Conservation (phyloP, 2,888 invertebrate genomes). For the Perizoma affinitatum region DNA sequence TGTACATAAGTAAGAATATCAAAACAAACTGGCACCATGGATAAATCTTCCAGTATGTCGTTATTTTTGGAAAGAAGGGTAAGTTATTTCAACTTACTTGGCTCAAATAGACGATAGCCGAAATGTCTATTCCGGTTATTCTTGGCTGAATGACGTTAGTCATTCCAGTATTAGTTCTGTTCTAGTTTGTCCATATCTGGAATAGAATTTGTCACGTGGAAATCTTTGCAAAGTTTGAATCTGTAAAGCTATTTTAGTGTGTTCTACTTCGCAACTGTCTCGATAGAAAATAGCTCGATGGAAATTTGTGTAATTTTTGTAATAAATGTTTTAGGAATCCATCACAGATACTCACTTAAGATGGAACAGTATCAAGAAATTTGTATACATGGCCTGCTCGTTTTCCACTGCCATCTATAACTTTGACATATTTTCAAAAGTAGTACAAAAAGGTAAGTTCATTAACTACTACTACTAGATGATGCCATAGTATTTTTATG, state of each 20-base stretch:
- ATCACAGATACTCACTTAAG: constrained; percentile 45
- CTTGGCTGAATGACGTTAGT: too few relatives aligned
- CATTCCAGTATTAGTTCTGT: too few relatives aligned
- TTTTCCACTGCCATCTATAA: constrained; percentile 50
- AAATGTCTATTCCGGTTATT: neutral
- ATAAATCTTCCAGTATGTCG: constrained; percentile 35
- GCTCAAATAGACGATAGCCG: too few relatives aligned
- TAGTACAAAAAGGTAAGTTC: constrained; percentile 11
- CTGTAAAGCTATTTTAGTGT: too few relatives aligned
- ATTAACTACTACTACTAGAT: neutral
- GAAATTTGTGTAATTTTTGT: too few relatives aligned
- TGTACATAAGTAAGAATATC: constrained; percentile 19
- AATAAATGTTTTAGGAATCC: constrained; percentile 19
- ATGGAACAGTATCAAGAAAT: constrained; percentile 60
- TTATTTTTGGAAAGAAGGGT: constrained; percentile 38
- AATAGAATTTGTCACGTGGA: too few relatives aligned
- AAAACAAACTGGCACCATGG: neutral
- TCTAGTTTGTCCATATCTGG: too few relatives aligned
- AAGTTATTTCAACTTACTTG: too few relatives aligned
- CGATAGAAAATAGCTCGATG: too few relatives aligned
- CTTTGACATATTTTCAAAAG: constrained; percentile 61
- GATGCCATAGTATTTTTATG: too few relatives aligned
- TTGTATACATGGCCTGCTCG: constrained; percentile 52
- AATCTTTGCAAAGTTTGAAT: too few relatives aligned
- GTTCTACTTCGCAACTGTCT: too few relatives aligned